Conservation (phyloP, 2,888 invertebrate species). For the Adelphocoris suturalis region DNA sequence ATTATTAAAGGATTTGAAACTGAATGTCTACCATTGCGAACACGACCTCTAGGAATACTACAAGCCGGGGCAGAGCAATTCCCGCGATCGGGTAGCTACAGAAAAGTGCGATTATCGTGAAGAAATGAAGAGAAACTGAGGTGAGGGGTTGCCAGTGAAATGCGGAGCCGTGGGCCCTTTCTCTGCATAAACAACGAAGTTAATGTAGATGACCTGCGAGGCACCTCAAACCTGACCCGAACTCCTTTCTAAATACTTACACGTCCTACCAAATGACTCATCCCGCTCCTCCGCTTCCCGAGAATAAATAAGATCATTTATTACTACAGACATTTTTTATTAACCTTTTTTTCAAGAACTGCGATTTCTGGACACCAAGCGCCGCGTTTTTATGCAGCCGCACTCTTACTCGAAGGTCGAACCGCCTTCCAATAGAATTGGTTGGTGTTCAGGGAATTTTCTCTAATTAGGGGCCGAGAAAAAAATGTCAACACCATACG, state of each 20-base stretch:
- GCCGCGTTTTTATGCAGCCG: neutral
- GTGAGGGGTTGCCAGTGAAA: neutral
- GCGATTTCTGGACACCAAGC: neutral
- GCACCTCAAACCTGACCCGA: constrained; percentile 63
- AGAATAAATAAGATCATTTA: constrained; percentile 65
- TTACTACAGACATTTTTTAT: neutral
- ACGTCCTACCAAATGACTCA: constrained; percentile 65
- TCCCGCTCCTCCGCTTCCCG: constrained; percentile 50
- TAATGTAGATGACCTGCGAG: constrained; percentile 59
- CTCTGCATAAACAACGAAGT: constrained; percentile 66
- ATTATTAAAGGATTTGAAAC: too few relatives aligned
- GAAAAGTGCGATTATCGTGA: constrained; percentile 20
- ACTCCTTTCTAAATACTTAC: constrained; percentile 68
- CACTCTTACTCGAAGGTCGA: too few relatives aligned
- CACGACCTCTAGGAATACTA: neutral
- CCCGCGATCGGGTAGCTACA: neutral
- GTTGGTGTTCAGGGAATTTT: too few relatives aligned
- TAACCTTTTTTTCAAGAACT: neutral
- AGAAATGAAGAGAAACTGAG: neutral
- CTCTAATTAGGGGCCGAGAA: too few relatives aligned
- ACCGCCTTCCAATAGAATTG: too few relatives aligned
- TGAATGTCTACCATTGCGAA: too few relatives aligned
- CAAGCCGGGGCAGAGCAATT: neutral
- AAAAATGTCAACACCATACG: too few relatives aligned
- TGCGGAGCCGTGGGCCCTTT: constrained; percentile 46